Base-by-base conservation (phyloP, 2,888 invertebrate genomes). In the Apamea epomidion region DNA sequence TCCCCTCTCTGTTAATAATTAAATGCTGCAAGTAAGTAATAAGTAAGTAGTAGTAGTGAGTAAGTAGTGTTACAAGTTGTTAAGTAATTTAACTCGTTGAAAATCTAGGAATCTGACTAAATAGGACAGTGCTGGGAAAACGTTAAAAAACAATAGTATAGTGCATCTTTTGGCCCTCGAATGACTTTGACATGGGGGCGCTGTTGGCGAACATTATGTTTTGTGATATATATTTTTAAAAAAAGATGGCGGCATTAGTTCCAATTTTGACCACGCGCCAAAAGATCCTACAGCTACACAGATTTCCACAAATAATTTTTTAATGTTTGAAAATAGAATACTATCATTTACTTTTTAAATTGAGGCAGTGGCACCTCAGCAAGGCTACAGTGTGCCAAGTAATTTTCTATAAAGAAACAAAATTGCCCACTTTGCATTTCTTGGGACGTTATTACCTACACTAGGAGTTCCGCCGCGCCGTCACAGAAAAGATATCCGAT, bases 401-500 rank as follows among this genome's bases (percentile, higher is more conserved):
- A 81, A 85, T 85, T 85, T 83, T 74, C 83, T 79, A 87, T 83
- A 79, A 71, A 85, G 76, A 80, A 83, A 83, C 75, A 82, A 70
- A 89, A 88, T 88, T 83, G 88, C 74, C 64, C 42, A 81, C 88
- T 88, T 88, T 88, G 80, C 83, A 89, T 88, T 80, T 80, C 83
- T 87, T 78, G 78, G 74, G 81, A 81, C 78, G 77, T 79, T 78
- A 80, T 89, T 89, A 82, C 73, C 73, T 69, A 21, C 65, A 62
- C 74, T 77, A 54, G 73, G 67, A 81, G 64, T 74, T 74, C 65
- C 74, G 25, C 62, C 54, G 51, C 60, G 37, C 60, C 68, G 21
- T 65, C 54, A 54, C 51, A 62, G 25, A 74, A 65, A 65, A 72
- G 65, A 76, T 65, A 69, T 71, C 16, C 18, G 4, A 21, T 18